Evolutionary conservation across 2,888 invertebrate genomes (phyloP).

Genomic region (Julus scanicus): DNA sequence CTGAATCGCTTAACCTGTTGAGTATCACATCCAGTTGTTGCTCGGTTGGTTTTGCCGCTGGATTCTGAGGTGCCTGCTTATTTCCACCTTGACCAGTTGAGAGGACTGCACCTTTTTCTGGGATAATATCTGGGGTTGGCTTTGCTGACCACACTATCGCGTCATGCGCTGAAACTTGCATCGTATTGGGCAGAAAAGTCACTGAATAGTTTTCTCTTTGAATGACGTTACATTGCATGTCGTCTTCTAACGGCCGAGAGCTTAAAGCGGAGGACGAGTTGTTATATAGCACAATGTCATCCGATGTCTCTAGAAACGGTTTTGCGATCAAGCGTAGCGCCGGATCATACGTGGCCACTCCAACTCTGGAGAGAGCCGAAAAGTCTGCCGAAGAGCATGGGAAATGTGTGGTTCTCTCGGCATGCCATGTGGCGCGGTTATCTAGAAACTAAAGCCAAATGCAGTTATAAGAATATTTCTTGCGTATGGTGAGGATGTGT

Average conservation of each 20-base stretch:
- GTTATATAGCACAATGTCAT: neutral
- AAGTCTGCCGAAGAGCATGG: neutral
- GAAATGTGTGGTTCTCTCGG: neutral
- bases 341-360: neutral
- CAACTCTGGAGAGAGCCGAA: neutral
- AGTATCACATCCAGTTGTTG: slow-evolving; percentile 60
- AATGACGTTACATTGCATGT: slow-evolving; percentile 51
- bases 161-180: neutral
- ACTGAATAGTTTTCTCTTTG: slow-evolving; percentile 52
- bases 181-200: slow-evolving; percentile 23
- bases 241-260: slow-evolving; percentile 46
- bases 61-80: slow-evolving; percentile 50
- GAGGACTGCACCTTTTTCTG: slow-evolving; percentile 48
- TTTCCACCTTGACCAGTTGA: neutral
- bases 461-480: neutral
- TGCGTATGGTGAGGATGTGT: too few species aligned
- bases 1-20: slow-evolving; percentile 60
- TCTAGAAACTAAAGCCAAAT: neutral
- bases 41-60: slow-evolving; percentile 59
- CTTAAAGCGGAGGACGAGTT: too few species aligned
- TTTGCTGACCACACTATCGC: neutral
- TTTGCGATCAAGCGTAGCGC: neutral
- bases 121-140: slow-evolving; percentile 60
- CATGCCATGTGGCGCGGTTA: neutral
- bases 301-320: neutral